These are phyloP conservation scores for Drosophila nebulosa DNA, from an alignment of 1,140 invertebrate species.

Conservation along the genomic window DNA sequence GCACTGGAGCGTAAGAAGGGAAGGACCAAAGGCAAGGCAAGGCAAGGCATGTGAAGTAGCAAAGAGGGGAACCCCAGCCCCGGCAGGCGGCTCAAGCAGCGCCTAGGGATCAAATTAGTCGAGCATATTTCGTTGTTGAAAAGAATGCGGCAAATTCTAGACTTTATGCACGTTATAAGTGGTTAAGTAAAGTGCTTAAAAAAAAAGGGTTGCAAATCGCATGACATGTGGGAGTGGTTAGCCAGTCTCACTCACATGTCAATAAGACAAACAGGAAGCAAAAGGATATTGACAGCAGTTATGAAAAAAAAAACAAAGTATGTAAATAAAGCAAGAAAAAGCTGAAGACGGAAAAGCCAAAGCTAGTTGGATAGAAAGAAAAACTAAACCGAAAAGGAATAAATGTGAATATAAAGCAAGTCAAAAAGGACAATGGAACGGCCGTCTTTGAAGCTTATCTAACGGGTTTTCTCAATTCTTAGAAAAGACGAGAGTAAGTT, in stretches of 20 bases:
- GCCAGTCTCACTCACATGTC: constrained; percentile 53
- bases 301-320: not conserved
- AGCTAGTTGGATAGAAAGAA: too few relatives aligned
- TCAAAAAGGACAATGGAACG: too few relatives aligned
- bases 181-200: constrained; percentile 43
- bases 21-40: not conserved
- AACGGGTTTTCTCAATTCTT: too few relatives aligned
- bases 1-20: constrained; percentile 34
- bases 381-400: too few relatives aligned
- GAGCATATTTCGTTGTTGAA: constrained; percentile 20
- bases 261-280: constrained; percentile 44
- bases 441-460: too few relatives aligned
- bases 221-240: not conserved
- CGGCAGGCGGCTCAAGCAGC: constrained; percentile 56
- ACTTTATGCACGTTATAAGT: constrained; percentile 52
- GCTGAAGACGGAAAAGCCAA: too few relatives aligned
- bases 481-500: too few relatives aligned
- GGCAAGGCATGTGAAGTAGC: not conserved
- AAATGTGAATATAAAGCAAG: too few relatives aligned
- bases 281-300: constrained; percentile 53
- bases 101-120: constrained; percentile 75
- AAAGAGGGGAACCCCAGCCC: constrained; percentile 9
- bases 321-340: not conserved
- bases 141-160: constrained; percentile 65
- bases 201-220: constrained; percentile 26